Evolutionary conservation across 2,888 invertebrate genomes (phyloP).

Genomic region (Autographa gamma): DNA sequence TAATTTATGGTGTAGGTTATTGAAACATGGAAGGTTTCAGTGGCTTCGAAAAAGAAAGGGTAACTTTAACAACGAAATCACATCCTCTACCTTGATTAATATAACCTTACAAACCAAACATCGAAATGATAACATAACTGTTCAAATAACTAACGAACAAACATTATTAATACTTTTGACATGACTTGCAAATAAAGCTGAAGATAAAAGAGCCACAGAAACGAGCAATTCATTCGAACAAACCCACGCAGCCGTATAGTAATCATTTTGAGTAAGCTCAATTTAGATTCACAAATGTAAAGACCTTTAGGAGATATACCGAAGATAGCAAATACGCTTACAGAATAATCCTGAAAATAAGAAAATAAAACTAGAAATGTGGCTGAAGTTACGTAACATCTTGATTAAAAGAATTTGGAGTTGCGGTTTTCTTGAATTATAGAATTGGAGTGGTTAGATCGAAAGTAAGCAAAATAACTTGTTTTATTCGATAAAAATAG

Average conservation of each 20-base stretch:
- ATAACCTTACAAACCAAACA: too few species aligned
- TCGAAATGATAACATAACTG: background rate
- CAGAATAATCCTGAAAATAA: conserved; percentile 18
- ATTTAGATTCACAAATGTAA: conserved; percentile 28
- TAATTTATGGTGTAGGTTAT: too few species aligned
- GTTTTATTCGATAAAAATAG: background rate
- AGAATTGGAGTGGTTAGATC: background rate
- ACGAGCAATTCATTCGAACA: conserved; percentile 27
- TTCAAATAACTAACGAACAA: background rate
- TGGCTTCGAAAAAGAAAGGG: too few species aligned
- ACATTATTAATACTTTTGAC: conserved; percentile 8
- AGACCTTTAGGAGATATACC: conserved; percentile 16
- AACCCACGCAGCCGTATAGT: conserved; percentile 15
- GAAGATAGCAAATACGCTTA: conserved; percentile 9
- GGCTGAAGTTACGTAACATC: background rate
- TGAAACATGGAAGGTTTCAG: too few species aligned
- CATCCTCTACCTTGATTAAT: too few species aligned
- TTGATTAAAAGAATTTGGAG: background rate
- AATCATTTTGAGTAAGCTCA: conserved; percentile 21
- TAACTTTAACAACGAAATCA: too few species aligned
- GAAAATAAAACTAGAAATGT: conserved; percentile 1
- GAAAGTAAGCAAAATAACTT: background rate
- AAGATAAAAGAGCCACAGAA: conserved; percentile 25
- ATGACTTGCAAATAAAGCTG: conserved; percentile 35
- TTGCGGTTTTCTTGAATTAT: background rate